Evolutionary conservation across 2,797 vertebrate species (phyloP).

Genomic region (Cyprinodon diabolis): DNA sequence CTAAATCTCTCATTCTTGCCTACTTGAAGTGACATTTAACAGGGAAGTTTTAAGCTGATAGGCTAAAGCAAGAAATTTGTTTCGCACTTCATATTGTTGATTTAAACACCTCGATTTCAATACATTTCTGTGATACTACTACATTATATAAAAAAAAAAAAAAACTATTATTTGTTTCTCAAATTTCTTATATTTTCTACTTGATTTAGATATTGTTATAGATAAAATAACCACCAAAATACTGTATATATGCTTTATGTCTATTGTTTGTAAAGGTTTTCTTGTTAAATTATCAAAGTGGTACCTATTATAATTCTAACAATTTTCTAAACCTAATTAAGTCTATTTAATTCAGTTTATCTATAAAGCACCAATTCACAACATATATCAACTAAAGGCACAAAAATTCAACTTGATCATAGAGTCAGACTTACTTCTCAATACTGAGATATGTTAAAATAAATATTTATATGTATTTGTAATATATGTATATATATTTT

Average conservation of each 20-base stretch:
- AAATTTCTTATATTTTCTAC: background rate
- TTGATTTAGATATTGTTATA: background rate
- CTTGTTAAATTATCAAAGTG: background rate
- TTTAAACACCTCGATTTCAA: no score
- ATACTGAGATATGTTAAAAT: constrained; percentile 1
- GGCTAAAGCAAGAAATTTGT: no score
- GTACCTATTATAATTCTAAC: background rate
- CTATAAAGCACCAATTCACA: no score
- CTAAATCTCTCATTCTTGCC: no score
- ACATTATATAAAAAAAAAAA: background rate
- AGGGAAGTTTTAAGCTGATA: no score
- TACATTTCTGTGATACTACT: background rate
- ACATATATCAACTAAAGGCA: no score
- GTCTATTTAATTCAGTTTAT: no score
- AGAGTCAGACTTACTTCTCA: background rate
- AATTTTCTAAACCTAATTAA: no score
- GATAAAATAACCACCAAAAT: background rate
- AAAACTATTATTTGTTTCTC: background rate
- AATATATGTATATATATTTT: no score
- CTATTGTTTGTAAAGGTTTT: background rate
- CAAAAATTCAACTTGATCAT: no score
- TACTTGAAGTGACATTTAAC: no score
- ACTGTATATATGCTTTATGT: background rate
- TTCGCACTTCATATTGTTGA: no score
- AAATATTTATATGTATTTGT: background rate